Conservation (phyloP, 2,113 vertebrate species). For the Neodontobutis hainanensis region DNA sequence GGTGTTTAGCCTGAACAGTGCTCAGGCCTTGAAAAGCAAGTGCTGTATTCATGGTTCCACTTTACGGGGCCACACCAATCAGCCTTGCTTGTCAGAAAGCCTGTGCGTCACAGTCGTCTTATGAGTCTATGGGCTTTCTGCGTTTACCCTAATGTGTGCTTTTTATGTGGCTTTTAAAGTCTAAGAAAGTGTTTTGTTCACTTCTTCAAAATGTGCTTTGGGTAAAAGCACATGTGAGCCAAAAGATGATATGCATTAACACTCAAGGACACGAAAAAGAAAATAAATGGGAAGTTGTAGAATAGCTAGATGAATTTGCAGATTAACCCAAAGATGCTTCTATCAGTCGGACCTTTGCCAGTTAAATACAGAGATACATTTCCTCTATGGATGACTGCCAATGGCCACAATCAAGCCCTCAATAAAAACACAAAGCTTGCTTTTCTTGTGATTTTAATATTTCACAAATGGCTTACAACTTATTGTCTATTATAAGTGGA, state of each 20-base stretch:
- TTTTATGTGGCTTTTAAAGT: not conserved
- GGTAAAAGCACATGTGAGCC: too few species aligned
- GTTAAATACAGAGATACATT: too few species aligned
- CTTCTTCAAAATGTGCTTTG: not conserved
- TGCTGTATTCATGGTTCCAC: slow-evolving; percentile 1
- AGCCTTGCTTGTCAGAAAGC: slow-evolving; percentile 32
- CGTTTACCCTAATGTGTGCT: not conserved
- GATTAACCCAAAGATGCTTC: too few species aligned
- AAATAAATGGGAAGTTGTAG: not conserved
- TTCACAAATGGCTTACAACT: too few species aligned
- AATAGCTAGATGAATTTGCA: too few species aligned
- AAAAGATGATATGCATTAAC: not conserved
- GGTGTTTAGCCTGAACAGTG: slow-evolving; percentile 10
- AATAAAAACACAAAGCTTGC: too few species aligned
- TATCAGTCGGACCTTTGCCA: too few species aligned
- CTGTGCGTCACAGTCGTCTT: slow-evolving; percentile 10
- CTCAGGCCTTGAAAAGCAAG: slow-evolving; percentile 49
- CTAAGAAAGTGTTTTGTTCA: not conserved
- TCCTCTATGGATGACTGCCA: too few species aligned
- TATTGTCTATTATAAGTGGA: too few species aligned
- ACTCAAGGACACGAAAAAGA: not conserved
- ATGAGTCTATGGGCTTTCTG: not conserved
- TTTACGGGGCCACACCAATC: slow-evolving; percentile 33
- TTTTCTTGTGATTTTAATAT: too few species aligned
- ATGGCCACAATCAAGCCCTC: too few species aligned